phyloP scores from a whole-genome alignment of 2,113 vertebrate genomes.

The Bubo bubo region DNA sequence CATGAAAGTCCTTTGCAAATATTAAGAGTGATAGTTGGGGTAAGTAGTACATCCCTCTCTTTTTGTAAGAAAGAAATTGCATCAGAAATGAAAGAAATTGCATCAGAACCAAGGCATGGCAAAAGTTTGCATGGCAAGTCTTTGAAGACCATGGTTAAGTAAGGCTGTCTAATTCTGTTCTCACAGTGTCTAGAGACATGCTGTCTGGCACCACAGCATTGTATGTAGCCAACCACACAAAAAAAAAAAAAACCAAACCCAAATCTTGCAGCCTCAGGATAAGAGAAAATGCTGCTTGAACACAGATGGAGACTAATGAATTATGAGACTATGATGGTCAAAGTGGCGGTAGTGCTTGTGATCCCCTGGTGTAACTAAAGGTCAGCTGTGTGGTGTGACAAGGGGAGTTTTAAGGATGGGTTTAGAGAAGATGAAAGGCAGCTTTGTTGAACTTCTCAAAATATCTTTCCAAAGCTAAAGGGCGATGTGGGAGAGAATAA shows the following conservation, averaged over 20 bases:
- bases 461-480: background rate
- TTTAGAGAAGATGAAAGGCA: slow-evolving; percentile 12
- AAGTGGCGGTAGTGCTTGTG: background rate
- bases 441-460: background rate
- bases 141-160: background rate
- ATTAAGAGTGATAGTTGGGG: background rate
- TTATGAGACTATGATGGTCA: background rate
- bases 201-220: accelerated
- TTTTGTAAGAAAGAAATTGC: background rate
- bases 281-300: background rate
- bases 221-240: background rate
- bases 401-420: background rate
- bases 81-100: background rate
- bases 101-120: background rate
- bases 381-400: background rate
- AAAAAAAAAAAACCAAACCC: background rate
- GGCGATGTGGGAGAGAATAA: background rate
- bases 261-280: background rate
- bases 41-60: background rate
- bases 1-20: background rate
- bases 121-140: background rate
- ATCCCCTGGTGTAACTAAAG: background rate
- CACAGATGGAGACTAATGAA: background rate
- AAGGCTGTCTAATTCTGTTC: background rate
- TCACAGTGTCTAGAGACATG: background rate